These are phyloP conservation scores for Pygmarrhopalites habei DNA, from an alignment of 1,140 invertebrate genomes.

Conservation along the genomic window DNA sequence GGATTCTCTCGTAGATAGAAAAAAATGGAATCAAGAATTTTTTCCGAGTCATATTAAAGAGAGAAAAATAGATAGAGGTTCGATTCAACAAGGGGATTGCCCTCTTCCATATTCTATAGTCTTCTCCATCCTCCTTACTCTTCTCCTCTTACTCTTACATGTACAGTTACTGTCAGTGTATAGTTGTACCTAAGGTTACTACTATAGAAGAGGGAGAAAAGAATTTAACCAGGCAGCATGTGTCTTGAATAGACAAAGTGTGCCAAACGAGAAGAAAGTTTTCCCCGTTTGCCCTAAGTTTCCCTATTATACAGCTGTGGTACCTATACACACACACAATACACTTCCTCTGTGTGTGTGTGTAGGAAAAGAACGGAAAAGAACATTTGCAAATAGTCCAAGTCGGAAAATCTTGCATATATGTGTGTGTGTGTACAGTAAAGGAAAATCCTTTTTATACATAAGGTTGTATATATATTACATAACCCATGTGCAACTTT, in stretches of 20 bases:
- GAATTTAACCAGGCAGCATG: slow-evolving; percentile 10
- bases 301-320: background rate
- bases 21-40: no score
- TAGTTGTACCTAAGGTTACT: no score
- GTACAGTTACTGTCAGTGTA: no score
- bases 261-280: slow-evolving; percentile 4
- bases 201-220: background rate
- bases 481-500: background rate
- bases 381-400: background rate
- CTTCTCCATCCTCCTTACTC: no score
- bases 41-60: no score
- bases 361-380: background rate
- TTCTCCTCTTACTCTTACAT: no score
- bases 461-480: background rate
- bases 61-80: no score
- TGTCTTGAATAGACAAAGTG: slow-evolving; percentile 10
- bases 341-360: background rate
- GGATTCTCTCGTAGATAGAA: no score
- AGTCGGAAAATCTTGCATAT: background rate
- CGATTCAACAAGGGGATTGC: no score
- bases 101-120: no score
- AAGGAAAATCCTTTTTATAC: background rate
- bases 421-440: background rate
- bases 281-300: background rate
- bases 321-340: background rate